These are phyloP conservation scores for Merodon equestris DNA, from an alignment of 2,888 invertebrate species.

Conservation along the genomic window DNA sequence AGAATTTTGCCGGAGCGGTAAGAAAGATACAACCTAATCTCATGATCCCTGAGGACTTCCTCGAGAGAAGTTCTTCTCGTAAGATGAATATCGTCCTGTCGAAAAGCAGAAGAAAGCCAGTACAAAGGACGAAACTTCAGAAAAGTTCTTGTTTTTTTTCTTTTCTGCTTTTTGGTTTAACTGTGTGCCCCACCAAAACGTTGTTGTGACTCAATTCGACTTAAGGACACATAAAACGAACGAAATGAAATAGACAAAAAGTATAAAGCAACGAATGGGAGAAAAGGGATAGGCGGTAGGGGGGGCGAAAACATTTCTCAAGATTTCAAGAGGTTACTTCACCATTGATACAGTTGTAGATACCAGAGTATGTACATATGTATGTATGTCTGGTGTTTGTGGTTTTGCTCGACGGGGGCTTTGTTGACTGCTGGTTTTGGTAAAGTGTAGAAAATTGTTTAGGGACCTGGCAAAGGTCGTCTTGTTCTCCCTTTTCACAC, in stretches of 20 bases:
- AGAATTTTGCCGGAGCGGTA: constrained; percentile 25
- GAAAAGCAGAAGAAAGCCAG: constrained; percentile 48
- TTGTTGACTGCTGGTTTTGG: constrained; percentile 15
- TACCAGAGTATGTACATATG: neutral
- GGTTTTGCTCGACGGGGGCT: constrained; percentile 26
- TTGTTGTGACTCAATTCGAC: constrained; percentile 41
- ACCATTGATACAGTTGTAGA: constrained; percentile 15
- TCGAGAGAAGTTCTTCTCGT: constrained; percentile 27
- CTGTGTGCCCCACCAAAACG: neutral
- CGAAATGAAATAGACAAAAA: constrained; percentile 30
- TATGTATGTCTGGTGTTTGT: constrained; percentile 23
- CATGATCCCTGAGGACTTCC: constrained; percentile 53
- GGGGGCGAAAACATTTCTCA: constrained; percentile 4
- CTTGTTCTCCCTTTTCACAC: constrained; percentile 45
- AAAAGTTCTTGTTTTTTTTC: constrained; percentile 30
- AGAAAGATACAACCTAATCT: constrained; percentile 49
- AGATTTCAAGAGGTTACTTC: constrained; percentile 44
- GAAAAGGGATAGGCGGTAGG: neutral
- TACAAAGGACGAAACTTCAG: constrained; percentile 11
- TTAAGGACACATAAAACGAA: constrained; percentile 33
- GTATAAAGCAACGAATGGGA: neutral
- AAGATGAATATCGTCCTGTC: constrained; percentile 49
- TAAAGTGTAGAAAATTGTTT: constrained; percentile 44
- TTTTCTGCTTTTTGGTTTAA: neutral
- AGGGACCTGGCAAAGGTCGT: constrained; percentile 15